A percentile compares a stretch with the other conserved stretches of the same genome.
Conservation (phyloP, 2,888 invertebrate species). For the Drepanosiphum platanoidis region DNA sequence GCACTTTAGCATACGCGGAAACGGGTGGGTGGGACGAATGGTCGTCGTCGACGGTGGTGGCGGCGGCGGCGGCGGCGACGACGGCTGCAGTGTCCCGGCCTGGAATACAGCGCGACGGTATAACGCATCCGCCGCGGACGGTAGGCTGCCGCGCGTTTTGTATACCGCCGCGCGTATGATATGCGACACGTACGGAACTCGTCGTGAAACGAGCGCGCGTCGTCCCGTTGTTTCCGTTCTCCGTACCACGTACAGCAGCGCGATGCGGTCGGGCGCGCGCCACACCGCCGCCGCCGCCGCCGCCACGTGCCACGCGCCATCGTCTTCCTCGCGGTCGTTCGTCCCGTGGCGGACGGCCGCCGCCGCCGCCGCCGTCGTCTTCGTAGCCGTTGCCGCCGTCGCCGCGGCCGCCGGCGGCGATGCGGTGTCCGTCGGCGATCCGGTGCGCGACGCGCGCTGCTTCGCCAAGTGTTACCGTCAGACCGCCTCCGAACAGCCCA, state of each 20-base stretch:
- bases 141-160: neutral
- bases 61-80: conserved; percentile 2
- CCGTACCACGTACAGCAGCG: no score
- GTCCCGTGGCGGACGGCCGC: neutral
- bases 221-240: neutral
- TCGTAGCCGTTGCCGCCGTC: neutral
- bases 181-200: neutral
- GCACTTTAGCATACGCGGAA: neutral
- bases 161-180: neutral
- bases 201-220: neutral
- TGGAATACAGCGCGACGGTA: conserved; percentile 32
- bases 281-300: no score
- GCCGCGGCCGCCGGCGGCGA: neutral
- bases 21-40: neutral
- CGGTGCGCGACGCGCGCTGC: conserved; percentile 42
- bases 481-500: conserved; percentile 39
- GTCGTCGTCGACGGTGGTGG: neutral
- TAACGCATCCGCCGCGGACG: conserved; percentile 39
- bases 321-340: no score
- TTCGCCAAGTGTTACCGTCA: conserved; percentile 56
- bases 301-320: neutral
- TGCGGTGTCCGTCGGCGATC: neutral
- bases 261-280: neutral
- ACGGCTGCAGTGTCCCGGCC: conserved; percentile 1
- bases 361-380: no score